A percentile compares a stretch with the other conserved stretches of the same genome.
Evolutionary conservation across 2,797 vertebrate genomes (phyloP).

Genomic region (Trachops cirrhosus): DNA sequence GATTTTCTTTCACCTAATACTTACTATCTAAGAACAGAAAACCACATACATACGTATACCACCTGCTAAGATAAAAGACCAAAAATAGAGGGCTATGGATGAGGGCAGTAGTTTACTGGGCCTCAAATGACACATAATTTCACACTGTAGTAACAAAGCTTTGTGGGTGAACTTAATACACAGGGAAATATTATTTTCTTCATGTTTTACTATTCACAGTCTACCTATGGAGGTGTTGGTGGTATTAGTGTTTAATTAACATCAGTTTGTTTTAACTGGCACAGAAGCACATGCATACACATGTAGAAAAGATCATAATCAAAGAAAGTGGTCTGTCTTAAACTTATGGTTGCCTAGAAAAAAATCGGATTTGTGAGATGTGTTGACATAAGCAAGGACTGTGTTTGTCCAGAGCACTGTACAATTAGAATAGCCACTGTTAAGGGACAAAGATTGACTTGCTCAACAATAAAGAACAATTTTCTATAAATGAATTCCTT

Average conservation of each 20-base stretch:
- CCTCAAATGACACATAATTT: not conserved
- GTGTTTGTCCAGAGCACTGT: not conserved
- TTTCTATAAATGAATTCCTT: conserved; percentile 24
- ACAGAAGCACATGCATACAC: not conserved
- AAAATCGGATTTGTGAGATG: not conserved
- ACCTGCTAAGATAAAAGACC: conserved; percentile 23
- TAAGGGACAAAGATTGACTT: not conserved
- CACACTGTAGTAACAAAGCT: not conserved
- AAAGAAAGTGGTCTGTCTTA: not conserved
- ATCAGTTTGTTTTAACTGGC: not conserved
- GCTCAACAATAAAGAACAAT: not conserved
- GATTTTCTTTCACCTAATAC: not conserved
- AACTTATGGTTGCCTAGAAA: not conserved
- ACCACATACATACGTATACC: not conserved
- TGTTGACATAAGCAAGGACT: not conserved
- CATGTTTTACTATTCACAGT: not conserved
- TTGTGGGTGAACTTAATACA: not conserved
- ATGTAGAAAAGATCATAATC: conserved; percentile 2
- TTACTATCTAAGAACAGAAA: conserved; percentile 26
- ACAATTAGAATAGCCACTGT: not conserved
- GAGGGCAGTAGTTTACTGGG: not conserved
- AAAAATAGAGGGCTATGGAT: not conserved
- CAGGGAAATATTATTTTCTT: conserved; percentile 1
- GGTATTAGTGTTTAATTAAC: conserved; percentile 17
- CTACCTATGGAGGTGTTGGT: not conserved